Conservation (phyloP, 2,113 vertebrate genomes). For the Cynoglossus semilaevis region DNA sequence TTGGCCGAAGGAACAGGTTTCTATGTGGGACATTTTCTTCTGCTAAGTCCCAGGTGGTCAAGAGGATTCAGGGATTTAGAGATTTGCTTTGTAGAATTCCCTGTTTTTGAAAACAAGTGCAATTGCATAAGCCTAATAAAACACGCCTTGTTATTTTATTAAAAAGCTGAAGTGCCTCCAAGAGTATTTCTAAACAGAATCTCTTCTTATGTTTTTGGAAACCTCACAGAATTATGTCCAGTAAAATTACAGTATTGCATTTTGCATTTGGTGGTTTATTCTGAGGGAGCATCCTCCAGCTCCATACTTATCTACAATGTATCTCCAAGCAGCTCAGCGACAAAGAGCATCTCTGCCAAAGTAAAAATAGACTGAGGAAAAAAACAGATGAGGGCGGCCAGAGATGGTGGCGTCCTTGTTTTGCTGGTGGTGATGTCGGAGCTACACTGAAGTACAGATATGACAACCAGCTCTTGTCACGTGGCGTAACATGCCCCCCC, state of each 20-base stretch:
- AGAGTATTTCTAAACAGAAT: neutral
- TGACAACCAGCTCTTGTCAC: constrained; percentile 51
- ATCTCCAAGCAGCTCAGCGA: neutral
- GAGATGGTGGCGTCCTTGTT: constrained; percentile 17
- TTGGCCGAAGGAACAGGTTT: constrained; percentile 25
- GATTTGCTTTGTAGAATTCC: constrained; percentile 34
- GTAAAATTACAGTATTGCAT: constrained; percentile 48
- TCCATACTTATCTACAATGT: constrained; percentile 12
- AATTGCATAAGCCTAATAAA: constrained; percentile 21
- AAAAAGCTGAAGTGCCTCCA: neutral
- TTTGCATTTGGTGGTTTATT: constrained; percentile 4
- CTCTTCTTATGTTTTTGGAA: neutral
- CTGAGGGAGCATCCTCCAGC: neutral
- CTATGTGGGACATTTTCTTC: constrained; percentile 18
- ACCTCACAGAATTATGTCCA: neutral
- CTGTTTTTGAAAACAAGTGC: constrained; percentile 16
- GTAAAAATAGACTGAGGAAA: constrained; percentile 58
- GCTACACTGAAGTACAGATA: constrained; percentile 25
- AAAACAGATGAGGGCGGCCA: constrained; percentile 34
- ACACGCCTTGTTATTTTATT: constrained; percentile 30
- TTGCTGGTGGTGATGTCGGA: constrained; percentile 31
- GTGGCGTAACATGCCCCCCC: constrained; percentile 1
- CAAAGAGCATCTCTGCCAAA: constrained; percentile 11
- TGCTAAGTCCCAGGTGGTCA: constrained; percentile 9
- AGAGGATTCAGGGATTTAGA: constrained; percentile 51